Evolutionary conservation across 2,113 vertebrate species (phyloP).

Genomic region (Steatornis caripensis): DNA sequence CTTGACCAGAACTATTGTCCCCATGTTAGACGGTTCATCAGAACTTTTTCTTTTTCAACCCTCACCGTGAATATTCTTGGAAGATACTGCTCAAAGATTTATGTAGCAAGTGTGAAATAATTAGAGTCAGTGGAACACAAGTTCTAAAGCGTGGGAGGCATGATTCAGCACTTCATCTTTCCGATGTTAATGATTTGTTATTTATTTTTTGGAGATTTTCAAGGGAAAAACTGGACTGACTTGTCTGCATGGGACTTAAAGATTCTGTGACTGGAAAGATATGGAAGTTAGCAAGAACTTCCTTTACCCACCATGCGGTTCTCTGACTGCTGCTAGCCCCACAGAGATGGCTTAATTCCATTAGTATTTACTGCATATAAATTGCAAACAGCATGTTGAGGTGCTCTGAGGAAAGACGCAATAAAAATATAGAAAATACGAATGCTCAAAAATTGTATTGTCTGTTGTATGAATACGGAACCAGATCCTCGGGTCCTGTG

Average conservation of each 20-base stretch:
- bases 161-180: conserved; percentile 38
- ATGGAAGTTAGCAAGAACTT: background rate
- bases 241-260: background rate
- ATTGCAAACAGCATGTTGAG: background rate
- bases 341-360: background rate
- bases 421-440: background rate
- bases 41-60: background rate
- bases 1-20: background rate
- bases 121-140: background rate
- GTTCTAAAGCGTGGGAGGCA: background rate
- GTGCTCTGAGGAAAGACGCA: background rate
- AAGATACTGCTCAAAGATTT: background rate
- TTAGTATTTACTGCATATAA: background rate
- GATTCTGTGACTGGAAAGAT: conserved; percentile 4
- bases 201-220: background rate
- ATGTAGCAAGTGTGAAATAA: conserved; percentile 12
- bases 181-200: background rate
- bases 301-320: background rate
- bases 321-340: background rate
- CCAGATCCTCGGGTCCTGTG: background rate
- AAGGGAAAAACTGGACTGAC: background rate
- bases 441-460: background rate
- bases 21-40: background rate
- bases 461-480: background rate
- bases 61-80: background rate